Evolutionary conservation across 2,113 vertebrate species (phyloP).

Genomic region (Brachypodius melanocephalos): DNA sequence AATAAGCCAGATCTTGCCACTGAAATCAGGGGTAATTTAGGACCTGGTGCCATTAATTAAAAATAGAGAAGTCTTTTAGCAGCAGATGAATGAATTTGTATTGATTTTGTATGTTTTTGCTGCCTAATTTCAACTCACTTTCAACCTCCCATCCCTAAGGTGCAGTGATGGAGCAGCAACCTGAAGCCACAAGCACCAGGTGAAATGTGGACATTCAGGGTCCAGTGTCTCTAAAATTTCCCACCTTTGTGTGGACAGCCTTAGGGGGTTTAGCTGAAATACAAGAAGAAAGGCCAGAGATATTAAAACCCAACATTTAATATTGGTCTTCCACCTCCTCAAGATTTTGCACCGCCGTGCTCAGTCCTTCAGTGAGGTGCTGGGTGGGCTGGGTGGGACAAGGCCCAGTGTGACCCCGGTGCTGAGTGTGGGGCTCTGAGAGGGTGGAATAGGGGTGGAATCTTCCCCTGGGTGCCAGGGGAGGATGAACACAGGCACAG

Average conservation of each 20-base stretch:
- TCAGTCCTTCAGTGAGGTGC: not conserved
- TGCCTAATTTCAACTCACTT: not conserved
- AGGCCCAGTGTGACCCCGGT: not conserved
- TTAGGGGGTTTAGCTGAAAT: not conserved
- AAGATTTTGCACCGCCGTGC: not conserved
- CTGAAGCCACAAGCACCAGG: not conserved
- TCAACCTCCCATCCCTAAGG: not conserved
- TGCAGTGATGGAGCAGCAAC: not conserved
- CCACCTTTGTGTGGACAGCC: not conserved
- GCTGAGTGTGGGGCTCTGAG: not conserved
- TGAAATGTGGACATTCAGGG: not conserved
- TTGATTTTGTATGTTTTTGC: not conserved
- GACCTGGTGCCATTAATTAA: not conserved
- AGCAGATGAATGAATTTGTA: not conserved
- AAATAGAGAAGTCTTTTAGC: not conserved
- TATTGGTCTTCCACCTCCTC: not conserved
- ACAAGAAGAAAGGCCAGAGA: not conserved
- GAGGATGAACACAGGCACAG: not conserved
- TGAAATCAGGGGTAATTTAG: not conserved
- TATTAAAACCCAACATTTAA: not conserved
- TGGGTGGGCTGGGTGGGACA: not conserved
- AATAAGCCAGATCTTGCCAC: not conserved
- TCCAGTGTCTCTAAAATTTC: not conserved
- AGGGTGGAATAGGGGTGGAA: not conserved
- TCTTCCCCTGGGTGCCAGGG: not conserved